Percentiles rank a stretch among this genome's conserved stretches.
Evolutionary conservation across 1,140 invertebrate genomes (phyloP).

Genomic region (Dolichoris vasculosae): DNA sequence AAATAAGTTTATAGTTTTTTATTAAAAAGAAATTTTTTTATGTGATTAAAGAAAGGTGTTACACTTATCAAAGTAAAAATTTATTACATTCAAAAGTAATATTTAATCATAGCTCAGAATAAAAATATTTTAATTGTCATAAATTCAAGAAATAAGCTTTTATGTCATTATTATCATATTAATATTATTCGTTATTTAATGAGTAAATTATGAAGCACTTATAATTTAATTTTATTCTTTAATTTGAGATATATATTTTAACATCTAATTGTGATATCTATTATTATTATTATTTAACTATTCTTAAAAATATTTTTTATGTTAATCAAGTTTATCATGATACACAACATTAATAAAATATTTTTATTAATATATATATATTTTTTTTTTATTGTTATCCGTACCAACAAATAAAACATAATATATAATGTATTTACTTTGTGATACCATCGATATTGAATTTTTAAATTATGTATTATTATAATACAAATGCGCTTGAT

Average conservation of each 20-base stretch:
- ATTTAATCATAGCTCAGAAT: too few species aligned
- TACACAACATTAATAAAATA: neutral
- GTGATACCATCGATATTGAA: neutral
- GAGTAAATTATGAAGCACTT: neutral
- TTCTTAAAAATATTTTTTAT: neutral
- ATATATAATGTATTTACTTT: neutral
- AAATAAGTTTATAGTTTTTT: too few species aligned
- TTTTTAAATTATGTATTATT: constrained; percentile 8
- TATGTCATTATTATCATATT: neutral
- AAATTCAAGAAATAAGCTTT: neutral
- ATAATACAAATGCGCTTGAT: neutral
- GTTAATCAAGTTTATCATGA: neutral
- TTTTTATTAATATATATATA: too few species aligned
- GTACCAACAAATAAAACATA: neutral
- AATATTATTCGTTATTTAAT: neutral
- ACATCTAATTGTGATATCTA: neutral
- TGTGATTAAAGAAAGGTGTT: too few species aligned
- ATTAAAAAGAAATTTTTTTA: too few species aligned
- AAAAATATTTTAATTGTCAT: neutral
- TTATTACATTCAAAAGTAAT: too few species aligned
- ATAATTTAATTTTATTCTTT: neutral
- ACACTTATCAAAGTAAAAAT: too few species aligned
- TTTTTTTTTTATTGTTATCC: too few species aligned
- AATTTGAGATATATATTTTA: neutral
- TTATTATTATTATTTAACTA: neutral